Conservation (phyloP, 2,797 vertebrate genomes). For the Sebastes hubbsi region DNA sequence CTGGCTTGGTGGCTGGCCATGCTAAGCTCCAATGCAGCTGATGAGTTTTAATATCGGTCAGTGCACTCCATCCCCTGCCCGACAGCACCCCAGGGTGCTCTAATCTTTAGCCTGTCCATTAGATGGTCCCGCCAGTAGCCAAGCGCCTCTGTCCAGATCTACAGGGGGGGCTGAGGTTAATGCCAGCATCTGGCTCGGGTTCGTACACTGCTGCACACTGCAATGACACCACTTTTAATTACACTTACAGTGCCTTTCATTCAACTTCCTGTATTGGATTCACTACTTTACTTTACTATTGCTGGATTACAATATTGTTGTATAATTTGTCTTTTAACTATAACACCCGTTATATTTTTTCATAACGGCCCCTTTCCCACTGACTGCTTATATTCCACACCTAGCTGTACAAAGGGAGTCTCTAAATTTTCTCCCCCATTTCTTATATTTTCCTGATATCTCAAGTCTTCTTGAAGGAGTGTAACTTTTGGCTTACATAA, state of each 20-base stretch:
- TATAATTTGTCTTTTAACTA: background rate
- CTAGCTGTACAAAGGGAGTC: background rate
- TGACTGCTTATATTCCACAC: background rate
- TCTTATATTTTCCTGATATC: background rate
- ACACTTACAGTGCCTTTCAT: slow-evolving; percentile 10
- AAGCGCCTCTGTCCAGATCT: slow-evolving; percentile 46
- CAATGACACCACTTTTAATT: slow-evolving; percentile 39
- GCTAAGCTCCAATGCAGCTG: slow-evolving; percentile 80
- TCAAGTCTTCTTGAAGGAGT: background rate
- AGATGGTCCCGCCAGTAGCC: slow-evolving; percentile 60
- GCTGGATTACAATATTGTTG: background rate
- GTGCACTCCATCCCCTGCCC: slow-evolving; percentile 66
- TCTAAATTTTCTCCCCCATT: background rate
- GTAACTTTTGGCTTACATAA: background rate
- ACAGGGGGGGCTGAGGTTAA: slow-evolving; percentile 47
- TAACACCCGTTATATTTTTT: background rate
- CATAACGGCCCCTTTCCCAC: background rate
- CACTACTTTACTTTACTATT: background rate
- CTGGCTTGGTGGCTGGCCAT: slow-evolving; percentile 76
- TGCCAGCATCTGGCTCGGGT: slow-evolving; percentile 44
- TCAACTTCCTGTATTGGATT: slow-evolving; percentile 7
- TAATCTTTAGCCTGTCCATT: slow-evolving; percentile 80
- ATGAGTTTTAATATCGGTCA: slow-evolving; percentile 83
- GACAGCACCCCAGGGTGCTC: slow-evolving; percentile 68
- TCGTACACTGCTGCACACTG: slow-evolving; percentile 4